Base-by-base conservation (phyloP, 2,113 vertebrate species). In the Carassius carassius region DNA sequence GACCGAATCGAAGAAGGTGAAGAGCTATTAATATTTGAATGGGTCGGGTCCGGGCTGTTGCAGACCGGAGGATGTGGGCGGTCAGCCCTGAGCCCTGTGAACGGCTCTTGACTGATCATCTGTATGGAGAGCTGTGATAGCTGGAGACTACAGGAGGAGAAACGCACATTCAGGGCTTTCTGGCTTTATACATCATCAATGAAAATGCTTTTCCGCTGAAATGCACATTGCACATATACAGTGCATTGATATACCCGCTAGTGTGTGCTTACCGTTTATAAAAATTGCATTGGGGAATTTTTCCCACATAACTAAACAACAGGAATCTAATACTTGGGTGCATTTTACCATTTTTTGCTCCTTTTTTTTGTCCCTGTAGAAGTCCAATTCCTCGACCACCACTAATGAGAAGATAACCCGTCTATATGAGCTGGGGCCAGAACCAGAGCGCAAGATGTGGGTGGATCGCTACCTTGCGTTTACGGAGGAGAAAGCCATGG, bases 361-460 rank as follows among this genome's bases (percentile, higher is more conserved):
- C 13, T 51, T 54, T n/a, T 49, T 5, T 78, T 65, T 13, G 88
- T 19, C 84, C 73, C 87, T 85, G 85, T 86, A 99, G 98, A 99
- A 99, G 94, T 98, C 97, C 32, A 99, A 94, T 88, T 99, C 98
- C 63, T 99, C 98, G 87, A 99, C 98, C 10, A 99, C 97, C 88
- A 99, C 98, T 87, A 99, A 98, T 70, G 98, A 99, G 93, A 99
- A 99, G 92, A 99, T 99, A 91, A 99, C 97, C 74, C 98, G 98
- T 65, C 94, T 99, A 85, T 99, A 99, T 35, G 98, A 99, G 92
- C 94, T 99, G 54, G 98, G 98, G 35, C 95, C 96, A 0, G 98
- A 99, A 92, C 98, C 97, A 0, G 98, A 99, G 92, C 95, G 98
- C 93, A 99, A 99, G 93, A 95, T 99, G 92, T 99, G 98, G 98